Evolutionary conservation across 2,888 invertebrate genomes (phyloP), one percentile per base, ranked within the genome.

Genomic region (Oxystoma pomonae): DNA sequence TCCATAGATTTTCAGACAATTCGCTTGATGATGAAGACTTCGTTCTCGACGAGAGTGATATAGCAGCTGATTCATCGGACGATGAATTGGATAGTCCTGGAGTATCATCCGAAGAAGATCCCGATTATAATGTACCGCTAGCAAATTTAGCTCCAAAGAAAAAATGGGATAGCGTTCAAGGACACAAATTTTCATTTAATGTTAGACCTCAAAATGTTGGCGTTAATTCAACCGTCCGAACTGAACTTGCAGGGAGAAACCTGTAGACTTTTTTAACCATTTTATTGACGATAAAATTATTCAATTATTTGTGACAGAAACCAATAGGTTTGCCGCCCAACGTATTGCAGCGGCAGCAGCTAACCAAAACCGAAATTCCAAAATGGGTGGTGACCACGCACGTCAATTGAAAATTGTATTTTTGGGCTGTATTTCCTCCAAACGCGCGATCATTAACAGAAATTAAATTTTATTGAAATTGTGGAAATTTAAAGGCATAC

Each of bases 281-380:
- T 64, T 64, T 51, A 65, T 65, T 21, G 56, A 63, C 19, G 62
- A 65, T 16, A 60, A 65, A 20, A 65, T 63, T 12, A 65, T 65
- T 50, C 9, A 58, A 17, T 21, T 65, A 22, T 63, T 65, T 55
- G 65, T 63, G 52, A 16, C 20, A 22, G 65, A 65, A 22, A 65
- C 63, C 7, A 65, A 63, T 21, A 63, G 60, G 55, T 65, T 65
- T 60, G 62, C 65, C 49, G 56, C 55, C 21, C 60, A 63, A 62
- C 62, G 51, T 51, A 61, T 22, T 62, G 53, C 22, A 62, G 17
- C 55, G 12, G 55, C 58, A 1, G 51, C 57, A 17, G 55, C 35
- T 9, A 57, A 49, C 16, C 5, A 51, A 57, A 53, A 52, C 17
- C 51, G 18, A n/a, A 51, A 16, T n/a, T 16, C 51, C 17, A 63